phyloP scores from a whole-genome alignment of 2,113 vertebrate species.

The Entomyzon cyanotis region DNA sequence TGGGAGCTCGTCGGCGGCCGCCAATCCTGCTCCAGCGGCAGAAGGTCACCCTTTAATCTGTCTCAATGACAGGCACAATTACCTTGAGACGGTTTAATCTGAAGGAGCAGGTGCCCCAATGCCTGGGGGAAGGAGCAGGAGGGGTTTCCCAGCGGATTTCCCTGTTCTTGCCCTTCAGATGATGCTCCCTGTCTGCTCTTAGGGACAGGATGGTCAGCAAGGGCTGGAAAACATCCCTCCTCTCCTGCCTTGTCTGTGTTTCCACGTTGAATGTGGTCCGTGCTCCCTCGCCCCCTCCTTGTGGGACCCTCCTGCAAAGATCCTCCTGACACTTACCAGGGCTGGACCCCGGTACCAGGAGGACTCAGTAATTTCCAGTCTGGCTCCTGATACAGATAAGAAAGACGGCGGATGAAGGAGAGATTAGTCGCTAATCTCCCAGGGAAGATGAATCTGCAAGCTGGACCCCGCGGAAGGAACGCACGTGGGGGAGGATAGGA shows the following conservation, averaged over 20 bases:
- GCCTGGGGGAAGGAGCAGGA: not conserved
- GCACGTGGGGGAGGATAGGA: not conserved
- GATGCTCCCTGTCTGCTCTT: not conserved
- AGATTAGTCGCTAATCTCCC: constrained; percentile 62
- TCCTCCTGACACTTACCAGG: rapidly evolving
- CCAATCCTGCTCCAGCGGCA: constrained; percentile 50
- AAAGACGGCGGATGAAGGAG: constrained; percentile 31
- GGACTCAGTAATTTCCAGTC: not conserved
- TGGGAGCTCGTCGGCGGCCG: not conserved
- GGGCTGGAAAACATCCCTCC: not conserved
- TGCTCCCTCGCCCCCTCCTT: not conserved
- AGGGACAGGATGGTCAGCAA: rapidly evolving
- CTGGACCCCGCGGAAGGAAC: not conserved
- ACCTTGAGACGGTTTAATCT: constrained; percentile 67
- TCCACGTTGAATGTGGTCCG: rapidly evolving
- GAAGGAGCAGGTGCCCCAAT: not conserved
- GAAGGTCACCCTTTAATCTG: constrained; percentile 70
- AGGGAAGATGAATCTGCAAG: constrained; percentile 38
- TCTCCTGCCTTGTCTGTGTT: not conserved
- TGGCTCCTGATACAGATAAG: not conserved
- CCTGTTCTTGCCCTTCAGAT: not conserved
- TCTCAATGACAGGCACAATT: constrained; percentile 70
- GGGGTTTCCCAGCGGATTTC: constrained; percentile 23
- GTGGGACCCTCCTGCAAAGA: not conserved
- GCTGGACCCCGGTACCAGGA: not conserved